These are phyloP conservation scores for Creontiades dilutus DNA, from an alignment of 2,888 invertebrate species.

Conservation along the genomic window DNA sequence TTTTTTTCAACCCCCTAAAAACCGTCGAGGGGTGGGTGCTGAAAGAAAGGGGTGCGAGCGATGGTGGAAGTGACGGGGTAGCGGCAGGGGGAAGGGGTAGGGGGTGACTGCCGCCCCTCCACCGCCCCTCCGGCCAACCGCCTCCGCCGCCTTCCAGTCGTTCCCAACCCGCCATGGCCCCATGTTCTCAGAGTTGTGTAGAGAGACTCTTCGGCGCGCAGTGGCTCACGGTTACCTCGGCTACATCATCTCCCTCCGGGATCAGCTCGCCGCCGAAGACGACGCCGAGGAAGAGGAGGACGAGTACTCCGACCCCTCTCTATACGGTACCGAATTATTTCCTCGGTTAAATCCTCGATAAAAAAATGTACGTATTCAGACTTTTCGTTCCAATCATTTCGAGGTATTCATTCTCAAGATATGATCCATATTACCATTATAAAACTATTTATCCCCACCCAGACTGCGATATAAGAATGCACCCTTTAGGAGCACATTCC, in stretches of 20 bases:
- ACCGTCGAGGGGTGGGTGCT: too few relatives aligned
- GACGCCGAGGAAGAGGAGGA: slow-evolving; percentile 72
- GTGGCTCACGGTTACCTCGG: slow-evolving; percentile 77
- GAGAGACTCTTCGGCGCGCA: slow-evolving; percentile 81
- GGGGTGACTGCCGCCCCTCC: slow-evolving; percentile 1
- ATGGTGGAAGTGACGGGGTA: too few relatives aligned
- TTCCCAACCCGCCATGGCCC: slow-evolving; percentile 77
- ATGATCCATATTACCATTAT: too few relatives aligned
- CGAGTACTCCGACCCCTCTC: slow-evolving; percentile 56
- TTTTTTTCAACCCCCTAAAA: too few relatives aligned
- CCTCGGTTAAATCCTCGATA: too few relatives aligned
- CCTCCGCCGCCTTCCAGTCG: slow-evolving; percentile 59
- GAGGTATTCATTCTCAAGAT: too few relatives aligned
- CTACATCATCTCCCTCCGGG: slow-evolving; percentile 74
- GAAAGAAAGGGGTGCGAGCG: too few relatives aligned
- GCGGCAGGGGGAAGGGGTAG: not conserved
- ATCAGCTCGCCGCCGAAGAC: slow-evolving; percentile 70
- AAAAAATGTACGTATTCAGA: too few relatives aligned
- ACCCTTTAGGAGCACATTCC: too few relatives aligned
- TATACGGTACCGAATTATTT: slow-evolving; percentile 48
- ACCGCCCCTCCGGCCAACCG: not conserved
- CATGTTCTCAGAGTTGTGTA: slow-evolving; percentile 82
- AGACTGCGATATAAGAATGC: too few relatives aligned
- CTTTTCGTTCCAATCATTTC: too few relatives aligned
- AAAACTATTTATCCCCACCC: too few relatives aligned